These are phyloP conservation scores for Crotalus horridus DNA, from an alignment of 2,113 vertebrate genomes.

Conservation along the genomic window DNA sequence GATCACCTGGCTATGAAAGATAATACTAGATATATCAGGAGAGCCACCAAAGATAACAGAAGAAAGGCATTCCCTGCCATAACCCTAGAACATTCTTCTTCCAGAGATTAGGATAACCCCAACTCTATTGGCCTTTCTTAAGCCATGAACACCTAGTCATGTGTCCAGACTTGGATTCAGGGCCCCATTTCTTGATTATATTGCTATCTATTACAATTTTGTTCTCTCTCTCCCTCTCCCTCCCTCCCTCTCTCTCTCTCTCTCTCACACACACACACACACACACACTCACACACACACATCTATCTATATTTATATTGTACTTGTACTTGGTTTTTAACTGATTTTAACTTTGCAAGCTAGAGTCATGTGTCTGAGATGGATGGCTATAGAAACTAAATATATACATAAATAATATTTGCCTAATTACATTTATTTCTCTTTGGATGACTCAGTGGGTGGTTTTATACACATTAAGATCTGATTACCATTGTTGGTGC, in stretches of 20 bases:
- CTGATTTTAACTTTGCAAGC: background rate
- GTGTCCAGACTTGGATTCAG: no score
- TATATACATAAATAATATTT: background rate
- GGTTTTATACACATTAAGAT: background rate
- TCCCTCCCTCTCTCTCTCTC: no score
- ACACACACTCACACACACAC: no score
- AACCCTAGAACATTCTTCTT: background rate
- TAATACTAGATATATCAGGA: background rate
- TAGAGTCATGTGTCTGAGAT: background rate
- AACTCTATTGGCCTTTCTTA: background rate
- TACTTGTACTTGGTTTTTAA: background rate
- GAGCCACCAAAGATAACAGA: background rate
- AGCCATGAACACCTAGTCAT: background rate
- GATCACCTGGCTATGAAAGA: background rate
- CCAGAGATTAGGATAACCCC: background rate
- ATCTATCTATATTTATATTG: no score
- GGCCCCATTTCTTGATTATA: no score
- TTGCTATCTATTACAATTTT: no score
- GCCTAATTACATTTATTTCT: background rate
- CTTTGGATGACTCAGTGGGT: background rate
- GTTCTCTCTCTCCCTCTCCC: no score
- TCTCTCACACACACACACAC: no score
- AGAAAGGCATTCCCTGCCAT: background rate
- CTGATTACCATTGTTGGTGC: background rate
- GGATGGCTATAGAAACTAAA: no score